Evolutionary conservation across 2,888 invertebrate genomes (phyloP).

Genomic region (Nudaria mundana): DNA sequence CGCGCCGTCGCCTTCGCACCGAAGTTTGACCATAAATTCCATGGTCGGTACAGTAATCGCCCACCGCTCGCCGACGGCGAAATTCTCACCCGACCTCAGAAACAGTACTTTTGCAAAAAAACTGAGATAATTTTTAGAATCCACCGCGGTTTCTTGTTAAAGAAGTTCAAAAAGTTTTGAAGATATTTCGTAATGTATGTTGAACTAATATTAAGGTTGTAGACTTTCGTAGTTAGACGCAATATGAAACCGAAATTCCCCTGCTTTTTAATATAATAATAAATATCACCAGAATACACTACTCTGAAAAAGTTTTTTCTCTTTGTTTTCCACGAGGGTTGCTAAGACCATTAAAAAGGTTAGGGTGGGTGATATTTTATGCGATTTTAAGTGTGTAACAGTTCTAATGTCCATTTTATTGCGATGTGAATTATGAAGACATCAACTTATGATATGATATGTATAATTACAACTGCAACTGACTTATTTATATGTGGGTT

Average conservation of each 20-base stretch:
- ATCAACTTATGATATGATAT: constrained; percentile 21
- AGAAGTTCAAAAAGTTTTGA: background rate
- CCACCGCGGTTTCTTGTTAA: constrained; percentile 8
- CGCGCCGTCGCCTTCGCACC: constrained; percentile 76
- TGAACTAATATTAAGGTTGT: background rate
- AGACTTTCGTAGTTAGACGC: constrained; percentile 14
- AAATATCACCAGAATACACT: constrained; percentile 72
- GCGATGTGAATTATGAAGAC: constrained; percentile 53
- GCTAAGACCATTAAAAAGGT: constrained; percentile 74
- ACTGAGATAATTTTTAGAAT: constrained; percentile 12
- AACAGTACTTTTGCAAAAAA: constrained; percentile 12
- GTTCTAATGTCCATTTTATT: constrained; percentile 69
- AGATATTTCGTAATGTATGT: constrained; percentile 17
- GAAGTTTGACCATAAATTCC: constrained; percentile 82
- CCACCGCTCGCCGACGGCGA: constrained; percentile 60
- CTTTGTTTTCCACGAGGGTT: constrained; percentile 71
- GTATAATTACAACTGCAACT: too few species aligned
- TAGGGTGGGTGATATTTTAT: constrained; percentile 74
- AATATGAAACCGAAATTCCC: too few species aligned
- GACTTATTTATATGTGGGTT: background rate
- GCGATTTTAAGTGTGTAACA: constrained; percentile 78
- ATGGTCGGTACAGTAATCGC: constrained; percentile 70
- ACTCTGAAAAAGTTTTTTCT: constrained; percentile 67
- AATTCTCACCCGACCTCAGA: constrained; percentile 59
- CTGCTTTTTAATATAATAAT: constrained; percentile 77